Base-by-base conservation (phyloP, 2,888 invertebrate genomes). In the Euzetes globulus region DNA sequence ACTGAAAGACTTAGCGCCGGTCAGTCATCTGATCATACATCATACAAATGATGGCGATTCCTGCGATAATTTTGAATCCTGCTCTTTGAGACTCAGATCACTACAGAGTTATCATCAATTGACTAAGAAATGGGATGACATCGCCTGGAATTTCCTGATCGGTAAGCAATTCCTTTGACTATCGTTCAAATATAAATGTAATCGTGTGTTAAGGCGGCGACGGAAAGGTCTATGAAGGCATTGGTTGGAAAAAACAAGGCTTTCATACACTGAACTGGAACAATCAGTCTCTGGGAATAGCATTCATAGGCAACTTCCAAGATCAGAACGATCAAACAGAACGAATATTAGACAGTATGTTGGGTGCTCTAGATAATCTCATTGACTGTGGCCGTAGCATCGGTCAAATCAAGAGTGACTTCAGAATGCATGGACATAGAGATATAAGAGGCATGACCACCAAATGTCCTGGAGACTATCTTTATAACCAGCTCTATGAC, bases 71-170 rank as follows among this genome's bases (percentile, higher is more conserved):
- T 27, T 22, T 19, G 37, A 75, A 9, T n/a, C 41, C 15, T 75
- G 75, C 47, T n/a, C 19, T 13, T 45, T 22, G 1, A 22, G 68
- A 47, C 17, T 75, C 11, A 55, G 52, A 27, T 1, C 47, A 3
- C 74, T 70, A n/a, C 75, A 75, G 63, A 29, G 15, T n/a, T 70
- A 73, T 60, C 50, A 63, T 58, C 75, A 75, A 45, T 33, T 5
- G 1, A 27, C 25, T 27, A 75, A 75, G 29, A 29, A 45, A 41
- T 75, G 74, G 74, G 55, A 73, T 27, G 75, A 75, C 33, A 75
- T 75, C 33, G 52, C 71, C 29, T 75, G 71, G 71, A 75, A 75
- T 65, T 72, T 75, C 17, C 17, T 75, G 58, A 75, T 75, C 6
- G 63, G 65, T 58, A 4, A 19, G 58, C 9, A 4, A 33, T 9